Conservation (phyloP, 2,797 vertebrate genomes). For the Sebastes hopkinsi region DNA sequence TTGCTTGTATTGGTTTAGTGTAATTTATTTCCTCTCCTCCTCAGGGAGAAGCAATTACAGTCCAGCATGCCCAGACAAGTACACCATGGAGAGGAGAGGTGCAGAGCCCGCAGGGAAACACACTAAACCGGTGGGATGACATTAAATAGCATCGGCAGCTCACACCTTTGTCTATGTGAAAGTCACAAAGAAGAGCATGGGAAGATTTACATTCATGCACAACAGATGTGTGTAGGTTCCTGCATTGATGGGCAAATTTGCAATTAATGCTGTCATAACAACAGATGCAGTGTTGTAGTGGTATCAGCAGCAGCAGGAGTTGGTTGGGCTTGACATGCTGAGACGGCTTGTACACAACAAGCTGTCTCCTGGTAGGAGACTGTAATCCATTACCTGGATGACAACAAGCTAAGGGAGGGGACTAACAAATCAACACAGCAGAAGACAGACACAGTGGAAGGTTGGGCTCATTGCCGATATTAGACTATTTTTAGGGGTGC, state of each 20-base stretch:
- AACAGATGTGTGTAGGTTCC: background rate
- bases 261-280: constrained; percentile 24
- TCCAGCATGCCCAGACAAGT: constrained; percentile 70
- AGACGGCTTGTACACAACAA: background rate
- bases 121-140: constrained; percentile 60
- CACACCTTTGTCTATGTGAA: constrained; percentile 43
- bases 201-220: background rate
- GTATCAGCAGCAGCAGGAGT: background rate
- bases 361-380: background rate
- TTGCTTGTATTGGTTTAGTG: constrained; percentile 8
- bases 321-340: background rate
- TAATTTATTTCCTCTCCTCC: constrained; percentile 57
- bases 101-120: constrained; percentile 35
- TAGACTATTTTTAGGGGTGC: too few species aligned
- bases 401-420: background rate
- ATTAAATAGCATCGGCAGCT: constrained; percentile 73
- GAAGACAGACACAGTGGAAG: background rate
- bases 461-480: background rate
- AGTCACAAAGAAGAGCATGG: constrained; percentile 15
- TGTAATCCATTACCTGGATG: background rate
- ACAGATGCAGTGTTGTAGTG: background rate
- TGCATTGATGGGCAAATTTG: background rate
- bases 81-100: constrained; percentile 23
- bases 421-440: background rate
- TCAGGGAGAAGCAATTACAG: constrained; percentile 73